Evolutionary conservation across 1,140 invertebrate genomes (phyloP).

Genomic region (Theocolax elegans): DNA sequence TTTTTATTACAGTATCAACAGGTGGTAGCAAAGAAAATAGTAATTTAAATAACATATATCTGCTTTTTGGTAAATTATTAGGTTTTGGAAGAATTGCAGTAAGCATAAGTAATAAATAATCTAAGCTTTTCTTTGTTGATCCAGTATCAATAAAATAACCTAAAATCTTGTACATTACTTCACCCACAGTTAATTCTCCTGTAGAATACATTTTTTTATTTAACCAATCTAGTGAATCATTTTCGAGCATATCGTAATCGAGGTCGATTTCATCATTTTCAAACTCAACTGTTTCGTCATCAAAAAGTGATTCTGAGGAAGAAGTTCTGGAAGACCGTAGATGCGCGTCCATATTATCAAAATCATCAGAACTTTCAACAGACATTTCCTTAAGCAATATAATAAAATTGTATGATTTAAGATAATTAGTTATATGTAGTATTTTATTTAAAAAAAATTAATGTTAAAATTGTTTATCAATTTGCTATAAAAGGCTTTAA

Average conservation of each 20-base stretch:
- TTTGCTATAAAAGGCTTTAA: too few relatives aligned
- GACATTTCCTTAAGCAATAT: too few relatives aligned
- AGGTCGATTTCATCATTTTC: neutral
- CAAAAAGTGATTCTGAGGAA: too few relatives aligned
- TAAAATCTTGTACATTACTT: neutral
- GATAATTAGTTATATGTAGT: too few relatives aligned
- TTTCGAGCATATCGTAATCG: neutral
- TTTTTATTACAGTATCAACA: constrained; percentile 4
- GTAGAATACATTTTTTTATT: neutral
- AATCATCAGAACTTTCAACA: too few relatives aligned
- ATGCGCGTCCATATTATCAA: neutral
- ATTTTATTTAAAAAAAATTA: too few relatives aligned
- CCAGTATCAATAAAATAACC: constrained; percentile 20
- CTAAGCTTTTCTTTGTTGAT: constrained; percentile 30
- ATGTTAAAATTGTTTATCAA: too few relatives aligned
- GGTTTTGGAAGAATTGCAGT: constrained; percentile 5
- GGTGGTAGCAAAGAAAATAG: neutral
- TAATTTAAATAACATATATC: constrained; percentile 3
- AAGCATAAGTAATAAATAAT: constrained; percentile 1
- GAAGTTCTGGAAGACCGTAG: neutral
- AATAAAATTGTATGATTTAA: too few relatives aligned
- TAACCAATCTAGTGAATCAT: neutral
- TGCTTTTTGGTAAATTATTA: constrained; percentile 31
- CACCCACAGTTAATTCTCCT: neutral
- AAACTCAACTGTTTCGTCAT: too few relatives aligned